These are phyloP conservation scores for Cettia cetti DNA, from an alignment of 2,113 vertebrate species.

Conservation along the genomic window DNA sequence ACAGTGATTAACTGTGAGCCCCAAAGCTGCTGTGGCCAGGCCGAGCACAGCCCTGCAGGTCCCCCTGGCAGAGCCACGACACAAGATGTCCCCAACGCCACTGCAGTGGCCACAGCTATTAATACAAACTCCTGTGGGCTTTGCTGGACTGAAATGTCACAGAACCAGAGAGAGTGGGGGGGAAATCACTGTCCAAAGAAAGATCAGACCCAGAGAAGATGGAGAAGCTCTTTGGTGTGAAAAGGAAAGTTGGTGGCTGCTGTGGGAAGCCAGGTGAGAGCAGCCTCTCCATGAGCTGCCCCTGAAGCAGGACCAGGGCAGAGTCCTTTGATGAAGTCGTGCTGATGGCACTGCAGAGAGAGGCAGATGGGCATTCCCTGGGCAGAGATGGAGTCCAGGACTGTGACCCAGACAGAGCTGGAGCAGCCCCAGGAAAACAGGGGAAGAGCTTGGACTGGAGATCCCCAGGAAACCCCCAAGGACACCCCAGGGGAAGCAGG, in stretches of 20 bases:
- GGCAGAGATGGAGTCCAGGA: background rate
- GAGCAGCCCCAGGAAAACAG: background rate
- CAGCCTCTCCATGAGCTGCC: background rate
- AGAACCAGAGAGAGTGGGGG: accelerated
- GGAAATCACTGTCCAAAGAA: background rate
- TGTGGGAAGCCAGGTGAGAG: accelerated
- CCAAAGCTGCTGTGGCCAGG: background rate
- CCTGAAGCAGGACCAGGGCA: background rate
- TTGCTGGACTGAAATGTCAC: accelerated
- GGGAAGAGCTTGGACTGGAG: background rate
- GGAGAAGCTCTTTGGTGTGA: background rate
- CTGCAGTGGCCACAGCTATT: accelerated
- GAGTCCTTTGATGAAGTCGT: background rate
- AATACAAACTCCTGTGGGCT: background rate
- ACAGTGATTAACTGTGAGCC: background rate
- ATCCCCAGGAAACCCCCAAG: background rate
- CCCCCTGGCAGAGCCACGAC: accelerated
- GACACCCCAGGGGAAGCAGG: background rate
- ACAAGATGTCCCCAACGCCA: accelerated
- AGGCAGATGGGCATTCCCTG: background rate
- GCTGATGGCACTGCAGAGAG: background rate
- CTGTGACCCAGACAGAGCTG: background rate
- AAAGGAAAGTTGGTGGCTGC: accelerated
- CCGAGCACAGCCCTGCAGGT: background rate
- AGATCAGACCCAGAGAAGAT: background rate